Evolutionary conservation across 2,113 vertebrate genomes (phyloP).

Genomic region (Rhinoptilus africanus): DNA sequence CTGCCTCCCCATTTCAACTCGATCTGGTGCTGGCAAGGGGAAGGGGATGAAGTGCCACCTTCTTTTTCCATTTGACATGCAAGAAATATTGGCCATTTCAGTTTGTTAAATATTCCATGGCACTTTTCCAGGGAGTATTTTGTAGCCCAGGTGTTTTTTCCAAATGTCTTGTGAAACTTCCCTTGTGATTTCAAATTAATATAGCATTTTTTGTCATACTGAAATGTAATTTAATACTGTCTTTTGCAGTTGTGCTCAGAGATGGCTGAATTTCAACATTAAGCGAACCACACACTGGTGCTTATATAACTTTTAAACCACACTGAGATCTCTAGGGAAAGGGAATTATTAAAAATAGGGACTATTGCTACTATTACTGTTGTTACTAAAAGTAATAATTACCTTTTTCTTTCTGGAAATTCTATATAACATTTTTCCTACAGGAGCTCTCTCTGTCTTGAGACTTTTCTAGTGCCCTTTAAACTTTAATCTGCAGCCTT

Average conservation of each 20-base stretch:
- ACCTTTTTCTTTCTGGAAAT: slow-evolving; percentile 24
- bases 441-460: background rate
- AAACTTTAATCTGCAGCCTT: slow-evolving; percentile 19
- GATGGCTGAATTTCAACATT: background rate
- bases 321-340: background rate
- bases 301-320: slow-evolving; percentile 7
- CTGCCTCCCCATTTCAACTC: background rate
- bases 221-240: slow-evolving; percentile 3
- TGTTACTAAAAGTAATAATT: slow-evolving; percentile 13
- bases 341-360: background rate
- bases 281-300: background rate
- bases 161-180: background rate
- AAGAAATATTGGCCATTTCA: background rate
- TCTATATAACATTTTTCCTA: background rate
- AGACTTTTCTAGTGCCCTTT: slow-evolving; percentile 25
- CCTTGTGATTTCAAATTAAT: slow-evolving; percentile 8
- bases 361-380: background rate
- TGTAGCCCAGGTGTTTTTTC: background rate
- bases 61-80: background rate
- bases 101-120: background rate
- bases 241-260: background rate
- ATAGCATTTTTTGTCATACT: background rate
- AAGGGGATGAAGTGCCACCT: background rate
- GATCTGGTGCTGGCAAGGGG: background rate
- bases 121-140: background rate